Evolutionary conservation across 2,888 invertebrate genomes (phyloP).

Genomic region (Maniola hyperantus): DNA sequence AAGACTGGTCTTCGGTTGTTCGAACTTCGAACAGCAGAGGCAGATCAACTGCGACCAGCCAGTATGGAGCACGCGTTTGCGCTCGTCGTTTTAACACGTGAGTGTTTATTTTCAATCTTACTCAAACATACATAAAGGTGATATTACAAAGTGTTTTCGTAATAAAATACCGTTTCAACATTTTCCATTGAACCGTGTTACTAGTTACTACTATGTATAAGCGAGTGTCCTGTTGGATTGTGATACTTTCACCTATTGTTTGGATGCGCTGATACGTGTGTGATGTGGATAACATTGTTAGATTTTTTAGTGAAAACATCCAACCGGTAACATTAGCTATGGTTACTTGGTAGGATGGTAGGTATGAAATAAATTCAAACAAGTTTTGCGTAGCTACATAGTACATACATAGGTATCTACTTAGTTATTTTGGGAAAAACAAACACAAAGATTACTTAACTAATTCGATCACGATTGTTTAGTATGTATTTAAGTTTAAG

Average conservation of each 20-base stretch:
- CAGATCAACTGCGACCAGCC: slow-evolving; percentile 48
- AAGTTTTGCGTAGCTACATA: background rate
- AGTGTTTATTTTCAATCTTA: slow-evolving; percentile 48
- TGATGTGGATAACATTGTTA: background rate
- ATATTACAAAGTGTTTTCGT: slow-evolving; percentile 1
- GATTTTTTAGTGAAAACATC: background rate
- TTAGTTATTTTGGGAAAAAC: background rate
- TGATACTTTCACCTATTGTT: slow-evolving; percentile 38
- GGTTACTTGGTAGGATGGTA: background rate
- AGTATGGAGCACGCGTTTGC: slow-evolving; percentile 62
- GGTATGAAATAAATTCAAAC: background rate
- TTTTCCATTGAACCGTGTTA: slow-evolving; percentile 38
- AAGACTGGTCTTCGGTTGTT: slow-evolving; percentile 17
- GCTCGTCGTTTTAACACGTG: slow-evolving; percentile 73
- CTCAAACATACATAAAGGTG: slow-evolving; percentile 7
- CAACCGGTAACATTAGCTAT: background rate
- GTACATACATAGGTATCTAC: background rate
- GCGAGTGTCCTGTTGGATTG: slow-evolving; percentile 27
- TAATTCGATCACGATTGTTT: background rate
- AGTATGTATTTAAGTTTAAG: background rate
- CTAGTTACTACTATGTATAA: slow-evolving; percentile 17
- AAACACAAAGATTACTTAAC: background rate
- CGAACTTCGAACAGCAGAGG: slow-evolving; percentile 38
- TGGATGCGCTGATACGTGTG: slow-evolving; percentile 14
- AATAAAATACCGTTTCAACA: slow-evolving; percentile 31